A percentile compares a stretch with the other conserved stretches of the same genome.
Evolutionary conservation across 2,113 vertebrate species (phyloP).

Genomic region (Prochilodus magdalenae): DNA sequence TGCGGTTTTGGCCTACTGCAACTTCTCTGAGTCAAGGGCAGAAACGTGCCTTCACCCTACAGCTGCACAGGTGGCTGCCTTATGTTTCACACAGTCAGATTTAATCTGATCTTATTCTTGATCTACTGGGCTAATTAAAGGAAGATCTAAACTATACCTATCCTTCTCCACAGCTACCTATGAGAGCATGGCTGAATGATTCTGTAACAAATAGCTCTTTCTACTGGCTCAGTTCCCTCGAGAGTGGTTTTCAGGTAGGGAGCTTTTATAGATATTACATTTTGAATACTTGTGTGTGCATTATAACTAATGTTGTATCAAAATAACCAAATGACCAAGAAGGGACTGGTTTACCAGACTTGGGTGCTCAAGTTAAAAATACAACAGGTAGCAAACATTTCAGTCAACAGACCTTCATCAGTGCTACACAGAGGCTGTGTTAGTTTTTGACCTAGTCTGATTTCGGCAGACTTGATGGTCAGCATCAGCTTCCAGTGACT

Average conservation of each 20-base stretch:
- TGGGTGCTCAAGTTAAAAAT: too few species aligned
- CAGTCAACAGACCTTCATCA: too few species aligned
- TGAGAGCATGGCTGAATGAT: slow-evolving; percentile 83
- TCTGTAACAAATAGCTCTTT: slow-evolving; percentile 70
- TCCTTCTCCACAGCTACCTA: slow-evolving; percentile 74
- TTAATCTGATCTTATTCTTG: not conserved
- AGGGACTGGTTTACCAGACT: too few species aligned
- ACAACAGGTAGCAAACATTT: too few species aligned
- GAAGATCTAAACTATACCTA: slow-evolving; percentile 3
- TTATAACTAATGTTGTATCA: too few species aligned
- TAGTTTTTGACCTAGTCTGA: too few species aligned
- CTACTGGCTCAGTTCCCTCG: slow-evolving; percentile 84
- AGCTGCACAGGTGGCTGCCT: slow-evolving; percentile 75
- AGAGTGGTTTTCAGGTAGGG: slow-evolving; percentile 82
- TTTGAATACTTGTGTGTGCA: not conserved
- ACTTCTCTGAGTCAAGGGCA: slow-evolving; percentile 78
- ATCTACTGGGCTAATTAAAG: not conserved
- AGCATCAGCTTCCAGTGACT: too few species aligned
- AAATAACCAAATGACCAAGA: too few species aligned
- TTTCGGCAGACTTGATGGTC: too few species aligned
- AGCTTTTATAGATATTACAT: not conserved
- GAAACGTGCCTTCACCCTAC: slow-evolving; percentile 85
- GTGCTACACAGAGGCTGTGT: too few species aligned
- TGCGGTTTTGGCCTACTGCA: slow-evolving; percentile 84
- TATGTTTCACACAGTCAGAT: not conserved